Percentiles rank a stretch among this genome's conserved stretches.
These are phyloP conservation scores for Andricus curvator DNA, from an alignment of 2,888 invertebrate species.

Conservation along the genomic window DNA sequence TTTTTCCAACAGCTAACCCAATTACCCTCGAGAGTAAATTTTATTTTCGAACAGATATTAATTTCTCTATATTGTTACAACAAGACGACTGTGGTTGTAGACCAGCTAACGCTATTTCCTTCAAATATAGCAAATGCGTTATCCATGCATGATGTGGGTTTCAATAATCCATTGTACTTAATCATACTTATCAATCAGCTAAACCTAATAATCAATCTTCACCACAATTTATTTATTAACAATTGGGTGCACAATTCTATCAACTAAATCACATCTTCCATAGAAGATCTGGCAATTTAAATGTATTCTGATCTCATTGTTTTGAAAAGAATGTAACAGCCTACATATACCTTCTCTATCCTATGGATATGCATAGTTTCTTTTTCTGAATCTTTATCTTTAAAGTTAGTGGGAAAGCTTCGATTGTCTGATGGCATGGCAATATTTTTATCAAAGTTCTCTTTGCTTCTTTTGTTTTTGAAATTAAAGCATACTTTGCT, in stretches of 20 bases:
- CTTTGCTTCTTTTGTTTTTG: no score
- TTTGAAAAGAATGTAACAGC: neutral
- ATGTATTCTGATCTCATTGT: neutral
- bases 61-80: neutral
- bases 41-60: no score
- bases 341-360: neutral
- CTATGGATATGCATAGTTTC: neutral
- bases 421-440: no score
- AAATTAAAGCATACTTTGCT: no score
- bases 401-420: neutral
- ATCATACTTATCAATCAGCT: constrained; percentile 32
- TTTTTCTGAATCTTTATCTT: neutral
- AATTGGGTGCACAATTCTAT: neutral
- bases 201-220: constrained; percentile 32
- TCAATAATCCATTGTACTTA: constrained; percentile 34
- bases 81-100: constrained; percentile 8
- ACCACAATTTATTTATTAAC: constrained; percentile 22
- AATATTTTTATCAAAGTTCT: no score
- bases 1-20: no score
- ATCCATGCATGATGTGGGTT: constrained; percentile 1
- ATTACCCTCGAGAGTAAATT: no score
- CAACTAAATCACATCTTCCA: neutral
- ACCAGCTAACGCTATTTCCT: constrained; percentile 17
- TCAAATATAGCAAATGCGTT: constrained; percentile 24
- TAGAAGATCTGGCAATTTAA: neutral